A percentile compares a stretch with the other conserved stretches of the same genome.
Conservation (phyloP, 2,888 invertebrate species). For the Parnassius smintheus region DNA sequence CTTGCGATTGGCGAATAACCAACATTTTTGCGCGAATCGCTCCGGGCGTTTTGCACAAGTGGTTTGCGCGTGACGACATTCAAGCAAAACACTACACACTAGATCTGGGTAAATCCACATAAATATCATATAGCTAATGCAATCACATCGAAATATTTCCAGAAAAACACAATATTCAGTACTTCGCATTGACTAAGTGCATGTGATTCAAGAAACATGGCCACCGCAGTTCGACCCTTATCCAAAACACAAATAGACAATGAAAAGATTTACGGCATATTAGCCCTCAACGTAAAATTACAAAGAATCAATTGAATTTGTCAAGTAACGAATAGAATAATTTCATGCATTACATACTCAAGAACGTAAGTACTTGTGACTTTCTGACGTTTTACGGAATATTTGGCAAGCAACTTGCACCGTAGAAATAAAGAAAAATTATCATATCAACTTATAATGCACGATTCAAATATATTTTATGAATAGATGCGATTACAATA, state of each 20-base stretch:
- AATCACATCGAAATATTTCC: slow-evolving; percentile 58
- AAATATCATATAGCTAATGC: slow-evolving; percentile 70
- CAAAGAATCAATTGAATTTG: slow-evolving; percentile 66
- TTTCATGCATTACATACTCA: slow-evolving; percentile 71
- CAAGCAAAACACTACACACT: slow-evolving; percentile 52
- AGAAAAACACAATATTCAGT: slow-evolving; percentile 58
- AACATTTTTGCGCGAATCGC: slow-evolving; percentile 76
- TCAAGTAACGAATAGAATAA: slow-evolving; percentile 70
- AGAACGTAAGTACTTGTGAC: slow-evolving; percentile 78
- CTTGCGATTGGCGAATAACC: slow-evolving; percentile 76
- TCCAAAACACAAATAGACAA: slow-evolving; percentile 75
- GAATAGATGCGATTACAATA: slow-evolving; percentile 50
- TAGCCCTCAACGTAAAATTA: slow-evolving; percentile 56
- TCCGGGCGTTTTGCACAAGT: slow-evolving; percentile 51
- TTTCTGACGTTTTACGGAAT: slow-evolving; percentile 81
- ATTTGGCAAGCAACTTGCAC: slow-evolving; percentile 78
- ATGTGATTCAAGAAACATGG: slow-evolving; percentile 79
- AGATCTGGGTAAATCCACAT: slow-evolving; percentile 49
- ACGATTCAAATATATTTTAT: slow-evolving; percentile 49
- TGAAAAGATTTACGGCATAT: slow-evolving; percentile 60
- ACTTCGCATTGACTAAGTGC: slow-evolving; percentile 65
- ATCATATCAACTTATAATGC: slow-evolving; percentile 60
- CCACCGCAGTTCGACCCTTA: slow-evolving; percentile 67
- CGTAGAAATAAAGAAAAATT: slow-evolving; percentile 60
- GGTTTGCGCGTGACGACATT: slow-evolving; percentile 52